These are phyloP conservation scores for Cryptocephalus primarius DNA, from an alignment of 2,888 invertebrate genomes.

Conservation along the genomic window DNA sequence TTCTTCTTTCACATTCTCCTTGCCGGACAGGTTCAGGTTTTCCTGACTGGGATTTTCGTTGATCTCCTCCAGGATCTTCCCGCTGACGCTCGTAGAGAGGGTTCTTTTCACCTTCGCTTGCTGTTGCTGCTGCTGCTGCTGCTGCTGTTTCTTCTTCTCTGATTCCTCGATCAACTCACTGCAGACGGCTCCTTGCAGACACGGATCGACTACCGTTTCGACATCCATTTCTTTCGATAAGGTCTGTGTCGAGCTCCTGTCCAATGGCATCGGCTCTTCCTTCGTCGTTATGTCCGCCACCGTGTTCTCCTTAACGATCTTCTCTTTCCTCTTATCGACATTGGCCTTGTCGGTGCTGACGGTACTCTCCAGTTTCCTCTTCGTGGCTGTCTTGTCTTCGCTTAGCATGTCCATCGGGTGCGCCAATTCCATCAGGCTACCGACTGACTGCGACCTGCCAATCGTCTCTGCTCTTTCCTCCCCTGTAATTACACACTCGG, in stretches of 20 bases:
- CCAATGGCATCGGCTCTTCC: slow-evolving; percentile 24
- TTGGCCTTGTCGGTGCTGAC: slow-evolving; percentile 55
- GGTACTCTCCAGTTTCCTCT: slow-evolving; percentile 66
- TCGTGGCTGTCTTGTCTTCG: slow-evolving; percentile 49
- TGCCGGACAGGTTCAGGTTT: slow-evolving; percentile 24
- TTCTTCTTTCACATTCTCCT: slow-evolving; percentile 21
- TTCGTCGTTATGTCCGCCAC: slow-evolving; percentile 33
- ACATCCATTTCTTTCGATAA: slow-evolving; percentile 30
- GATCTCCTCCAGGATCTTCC: slow-evolving; percentile 27
- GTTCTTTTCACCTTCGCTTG: slow-evolving; percentile 30
- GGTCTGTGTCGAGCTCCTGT: slow-evolving; percentile 31
- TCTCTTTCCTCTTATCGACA: slow-evolving; percentile 47
- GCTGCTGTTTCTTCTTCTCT: slow-evolving; percentile 28
- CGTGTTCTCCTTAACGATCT: slow-evolving; percentile 38
- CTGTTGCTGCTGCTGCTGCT: slow-evolving; percentile 32
- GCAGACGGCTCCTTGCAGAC: slow-evolving; percentile 35
- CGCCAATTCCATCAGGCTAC: slow-evolving; percentile 62
- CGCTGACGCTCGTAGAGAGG: slow-evolving; percentile 20
- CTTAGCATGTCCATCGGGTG: slow-evolving; percentile 56
- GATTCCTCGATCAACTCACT: slow-evolving; percentile 36
- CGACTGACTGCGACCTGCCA: slow-evolving; percentile 52
- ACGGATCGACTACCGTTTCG: slow-evolving; percentile 25
- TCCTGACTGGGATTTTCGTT: slow-evolving; percentile 35
- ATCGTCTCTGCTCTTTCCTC: too few relatives aligned
- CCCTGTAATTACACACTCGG: too few relatives aligned